Evolutionary conservation across 1,140 invertebrate species (phyloP).

Genomic region (Drosophila oshimai): DNA sequence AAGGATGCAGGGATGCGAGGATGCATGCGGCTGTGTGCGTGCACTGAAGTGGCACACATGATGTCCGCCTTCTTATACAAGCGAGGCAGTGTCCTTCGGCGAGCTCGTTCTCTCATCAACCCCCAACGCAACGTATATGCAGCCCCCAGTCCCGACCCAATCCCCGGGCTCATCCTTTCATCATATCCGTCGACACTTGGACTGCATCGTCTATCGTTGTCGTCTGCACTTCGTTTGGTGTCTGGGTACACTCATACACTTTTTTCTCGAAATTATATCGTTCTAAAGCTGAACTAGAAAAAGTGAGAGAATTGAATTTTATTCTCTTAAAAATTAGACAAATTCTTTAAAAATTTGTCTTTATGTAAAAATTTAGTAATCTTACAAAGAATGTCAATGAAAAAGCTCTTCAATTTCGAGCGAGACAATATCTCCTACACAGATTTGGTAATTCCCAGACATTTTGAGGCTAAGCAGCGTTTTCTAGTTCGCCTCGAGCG

Average conservation of each 20-base stretch:
- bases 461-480: slow-evolving; percentile 25
- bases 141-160: not conserved
- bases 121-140: not conserved
- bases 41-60: slow-evolving; percentile 67
- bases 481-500: slow-evolving; percentile 37
- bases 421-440: not conserved
- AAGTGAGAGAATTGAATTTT: no score
- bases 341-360: no score
- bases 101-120: slow-evolving; percentile 44
- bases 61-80: slow-evolving; percentile 49
- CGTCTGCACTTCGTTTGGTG: slow-evolving; percentile 46
- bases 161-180: slow-evolving; percentile 18
- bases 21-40: slow-evolving; percentile 44
- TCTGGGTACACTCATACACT: not conserved
- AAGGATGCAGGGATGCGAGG: slow-evolving; percentile 4
- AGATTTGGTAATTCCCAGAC: no score
- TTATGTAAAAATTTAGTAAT: no score
- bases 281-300: no score
- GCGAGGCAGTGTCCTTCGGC: slow-evolving; percentile 63
- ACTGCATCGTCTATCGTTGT: slow-evolving; percentile 26
- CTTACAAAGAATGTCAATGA: no score
- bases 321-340: no score
- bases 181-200: slow-evolving; percentile 36
- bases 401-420: no score
- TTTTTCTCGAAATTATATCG: no score